Conservation (phyloP, 2,113 vertebrate species). For the Platysternon megacephalum region DNA sequence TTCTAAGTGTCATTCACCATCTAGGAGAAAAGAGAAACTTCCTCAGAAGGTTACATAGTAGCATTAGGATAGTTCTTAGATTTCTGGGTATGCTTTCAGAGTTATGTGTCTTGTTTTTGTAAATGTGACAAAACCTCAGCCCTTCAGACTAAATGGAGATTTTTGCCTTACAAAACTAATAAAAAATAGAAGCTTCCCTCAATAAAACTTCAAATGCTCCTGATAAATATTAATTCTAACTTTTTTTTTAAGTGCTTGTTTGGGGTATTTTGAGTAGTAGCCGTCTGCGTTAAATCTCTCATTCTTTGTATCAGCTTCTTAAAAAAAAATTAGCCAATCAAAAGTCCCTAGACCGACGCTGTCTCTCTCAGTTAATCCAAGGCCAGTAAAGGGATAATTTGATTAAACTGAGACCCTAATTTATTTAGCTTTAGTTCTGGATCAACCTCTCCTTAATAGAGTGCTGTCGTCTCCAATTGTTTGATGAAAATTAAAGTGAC, state of each 20-base stretch:
- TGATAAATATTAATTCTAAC: slow-evolving; percentile 65
- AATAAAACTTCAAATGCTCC: slow-evolving; percentile 37
- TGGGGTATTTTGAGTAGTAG: slow-evolving; percentile 69
- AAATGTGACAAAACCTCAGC: not conserved
- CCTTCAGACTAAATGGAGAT: slow-evolving; percentile 7
- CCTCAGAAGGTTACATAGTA: not conserved
- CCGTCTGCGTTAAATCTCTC: slow-evolving; percentile 74
- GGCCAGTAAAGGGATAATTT: slow-evolving; percentile 84
- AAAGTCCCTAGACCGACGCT: slow-evolving; percentile 77
- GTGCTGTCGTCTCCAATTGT: slow-evolving; percentile 87
- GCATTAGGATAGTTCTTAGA: not conserved
- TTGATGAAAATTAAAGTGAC: slow-evolving; percentile 92
- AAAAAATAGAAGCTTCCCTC: slow-evolving; percentile 32
- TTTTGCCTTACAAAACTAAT: slow-evolving; percentile 23
- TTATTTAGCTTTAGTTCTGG: slow-evolving; percentile 94
- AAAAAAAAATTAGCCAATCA: slow-evolving; percentile 78
- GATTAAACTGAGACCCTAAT: slow-evolving; percentile 92
- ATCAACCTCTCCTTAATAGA: slow-evolving; percentile 86
- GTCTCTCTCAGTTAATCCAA: slow-evolving; percentile 81
- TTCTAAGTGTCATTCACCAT: not conserved
- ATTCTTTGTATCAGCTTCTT: slow-evolving; percentile 75
- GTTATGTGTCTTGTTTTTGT: not conserved
- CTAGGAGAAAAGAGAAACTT: not conserved
- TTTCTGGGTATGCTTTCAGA: slow-evolving; percentile 1
- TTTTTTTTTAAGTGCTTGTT: slow-evolving; percentile 56